Evolutionary conservation across 1,140 invertebrate genomes (phyloP).

Genomic region (Eurosta solidaginis): DNA sequence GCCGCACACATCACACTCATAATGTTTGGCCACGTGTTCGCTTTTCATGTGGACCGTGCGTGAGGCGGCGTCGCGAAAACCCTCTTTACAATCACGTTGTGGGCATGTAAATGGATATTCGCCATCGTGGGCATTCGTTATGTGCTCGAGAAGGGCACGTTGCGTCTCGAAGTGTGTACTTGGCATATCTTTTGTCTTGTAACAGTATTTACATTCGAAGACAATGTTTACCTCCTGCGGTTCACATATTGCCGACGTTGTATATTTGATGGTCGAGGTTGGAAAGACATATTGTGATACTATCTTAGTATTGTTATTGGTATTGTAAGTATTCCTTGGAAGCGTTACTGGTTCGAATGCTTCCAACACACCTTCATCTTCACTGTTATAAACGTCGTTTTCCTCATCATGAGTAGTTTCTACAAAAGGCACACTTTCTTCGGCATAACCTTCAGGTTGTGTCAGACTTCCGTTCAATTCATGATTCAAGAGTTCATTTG

Average conservation of each 20-base stretch:
- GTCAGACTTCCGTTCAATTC: neutral
- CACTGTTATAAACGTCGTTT: neutral
- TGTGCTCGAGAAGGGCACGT: constrained; percentile 48
- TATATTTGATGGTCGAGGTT: neutral
- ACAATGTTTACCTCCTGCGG: neutral
- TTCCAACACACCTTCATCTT: constrained; percentile 12
- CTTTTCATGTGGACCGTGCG: constrained; percentile 52
- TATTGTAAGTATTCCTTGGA: neutral
- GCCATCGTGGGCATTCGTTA: constrained; percentile 43
- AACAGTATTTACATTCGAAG: constrained; percentile 52
- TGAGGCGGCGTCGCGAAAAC: constrained; percentile 53
- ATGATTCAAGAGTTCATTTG: neutral
- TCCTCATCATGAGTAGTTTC: neutral
- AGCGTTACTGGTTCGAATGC: constrained; percentile 6
- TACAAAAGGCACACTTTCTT: neutral
- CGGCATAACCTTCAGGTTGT: neutral
- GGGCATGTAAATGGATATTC: constrained; percentile 54
- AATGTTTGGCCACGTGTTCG: constrained; percentile 48
- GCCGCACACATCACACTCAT: constrained; percentile 47
- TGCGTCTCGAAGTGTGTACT: constrained; percentile 47
- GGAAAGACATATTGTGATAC: neutral
- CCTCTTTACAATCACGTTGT: constrained; percentile 40
- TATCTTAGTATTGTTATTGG: neutral
- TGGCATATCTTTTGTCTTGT: constrained; percentile 36
- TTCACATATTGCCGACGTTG: neutral